A percentile compares a stretch with the other conserved stretches of the same genome.
Conservation (phyloP, 1,140 invertebrate genomes). For the Hypothenemus hampei region DNA sequence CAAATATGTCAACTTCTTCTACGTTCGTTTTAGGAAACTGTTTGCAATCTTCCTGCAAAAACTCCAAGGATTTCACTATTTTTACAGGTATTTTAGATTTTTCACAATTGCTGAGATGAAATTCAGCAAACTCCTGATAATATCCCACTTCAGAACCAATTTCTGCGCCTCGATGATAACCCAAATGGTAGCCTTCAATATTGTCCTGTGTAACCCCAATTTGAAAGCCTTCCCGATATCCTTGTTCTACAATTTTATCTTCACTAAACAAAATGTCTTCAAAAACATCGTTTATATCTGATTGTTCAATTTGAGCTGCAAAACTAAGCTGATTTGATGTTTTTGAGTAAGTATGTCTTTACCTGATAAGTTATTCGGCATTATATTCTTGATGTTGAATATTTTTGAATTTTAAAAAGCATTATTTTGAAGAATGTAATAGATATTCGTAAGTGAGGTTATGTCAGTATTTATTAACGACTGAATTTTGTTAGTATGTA, state of each 20-base stretch:
- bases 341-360: background rate
- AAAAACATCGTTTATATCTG: conserved; percentile 60
- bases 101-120: conserved; percentile 40
- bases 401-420: too few species aligned
- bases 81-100: conserved; percentile 44
- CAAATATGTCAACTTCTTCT: conserved; percentile 58
- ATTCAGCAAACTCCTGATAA: conserved; percentile 51
- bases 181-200: conserved; percentile 58
- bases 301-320: conserved; percentile 7
- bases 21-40: conserved; percentile 62
- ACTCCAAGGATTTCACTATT: conserved; percentile 50
- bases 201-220: conserved; percentile 53
- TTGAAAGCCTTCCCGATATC: conserved; percentile 56
- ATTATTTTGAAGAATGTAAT: too few species aligned
- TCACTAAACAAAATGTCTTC: conserved; percentile 58
- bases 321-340: conserved; percentile 1
- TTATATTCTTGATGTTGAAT: too few species aligned
- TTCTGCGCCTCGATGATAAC: conserved; percentile 59
- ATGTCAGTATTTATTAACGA: too few species aligned
- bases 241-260: conserved; percentile 50
- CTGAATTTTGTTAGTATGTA: too few species aligned
- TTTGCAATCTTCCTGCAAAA: conserved; percentile 56
- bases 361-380: conserved; percentile 13
- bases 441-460: too few species aligned
- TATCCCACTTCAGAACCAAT: conserved; percentile 60